A percentile compares a stretch with the other conserved stretches of the same genome.
phyloP scores from a whole-genome alignment of 1,140 invertebrate species.

The Cherax quadricarinatus region DNA sequence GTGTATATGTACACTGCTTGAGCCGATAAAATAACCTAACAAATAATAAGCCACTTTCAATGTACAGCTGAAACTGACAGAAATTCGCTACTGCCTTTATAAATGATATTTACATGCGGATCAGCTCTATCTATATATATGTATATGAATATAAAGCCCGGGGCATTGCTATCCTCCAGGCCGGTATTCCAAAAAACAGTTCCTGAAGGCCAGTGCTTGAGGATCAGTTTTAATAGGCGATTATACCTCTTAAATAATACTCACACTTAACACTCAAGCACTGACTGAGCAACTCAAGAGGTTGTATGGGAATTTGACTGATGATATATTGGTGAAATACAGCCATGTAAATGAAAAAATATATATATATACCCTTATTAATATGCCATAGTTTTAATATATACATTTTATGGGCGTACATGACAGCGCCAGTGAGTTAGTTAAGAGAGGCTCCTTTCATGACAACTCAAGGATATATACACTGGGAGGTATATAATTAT shows the following conservation, averaged over 20 bases:
- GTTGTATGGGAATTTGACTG: background rate
- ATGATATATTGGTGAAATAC: background rate
- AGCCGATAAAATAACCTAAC: background rate
- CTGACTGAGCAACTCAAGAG: background rate
- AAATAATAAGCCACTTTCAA: background rate
- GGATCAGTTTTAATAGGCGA: background rate
- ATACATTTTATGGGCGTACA: background rate
- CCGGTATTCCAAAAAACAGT: background rate
- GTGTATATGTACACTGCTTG: conserved; percentile 8
- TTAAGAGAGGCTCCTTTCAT: background rate
- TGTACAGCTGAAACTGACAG: background rate
- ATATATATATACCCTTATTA: background rate
- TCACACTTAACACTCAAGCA: background rate
- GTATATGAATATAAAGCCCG: background rate
- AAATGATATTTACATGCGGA: background rate
- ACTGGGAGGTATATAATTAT: too few species aligned
- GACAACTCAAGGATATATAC: too few species aligned
- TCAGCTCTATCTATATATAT: background rate
- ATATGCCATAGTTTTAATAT: background rate
- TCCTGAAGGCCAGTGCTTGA: background rate
- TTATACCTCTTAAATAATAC: background rate
- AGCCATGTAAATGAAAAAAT: background rate
- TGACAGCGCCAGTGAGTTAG: background rate
- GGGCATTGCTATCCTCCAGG: background rate
- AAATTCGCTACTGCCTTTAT: background rate